Evolutionary conservation across 2,113 vertebrate species (phyloP).

Genomic region (Upupa epops): DNA sequence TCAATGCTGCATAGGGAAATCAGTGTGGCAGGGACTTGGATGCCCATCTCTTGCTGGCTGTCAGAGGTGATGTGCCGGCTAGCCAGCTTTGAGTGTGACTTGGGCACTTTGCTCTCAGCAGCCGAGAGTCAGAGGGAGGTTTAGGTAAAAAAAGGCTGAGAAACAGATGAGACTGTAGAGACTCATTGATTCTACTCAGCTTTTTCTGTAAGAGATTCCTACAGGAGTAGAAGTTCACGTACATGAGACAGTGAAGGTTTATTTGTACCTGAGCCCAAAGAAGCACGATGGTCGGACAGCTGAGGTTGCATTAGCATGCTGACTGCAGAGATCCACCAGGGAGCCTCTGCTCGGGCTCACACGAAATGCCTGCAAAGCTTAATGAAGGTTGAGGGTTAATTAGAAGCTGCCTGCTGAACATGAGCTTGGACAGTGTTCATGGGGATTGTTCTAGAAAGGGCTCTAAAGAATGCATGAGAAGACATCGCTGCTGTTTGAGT

Average conservation of each 20-base stretch:
- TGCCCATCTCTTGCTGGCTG: background rate
- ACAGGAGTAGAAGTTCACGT: background rate
- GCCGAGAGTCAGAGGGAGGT: background rate
- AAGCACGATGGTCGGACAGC: background rate
- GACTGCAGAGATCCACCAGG: background rate
- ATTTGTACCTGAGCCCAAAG: background rate
- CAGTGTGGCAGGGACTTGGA: background rate
- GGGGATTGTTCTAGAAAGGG: background rate
- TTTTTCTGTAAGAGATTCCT: background rate
- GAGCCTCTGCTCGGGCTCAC: background rate
- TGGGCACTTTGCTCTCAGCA: background rate
- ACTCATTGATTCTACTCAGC: background rate
- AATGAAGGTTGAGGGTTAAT: background rate
- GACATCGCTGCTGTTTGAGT: background rate
- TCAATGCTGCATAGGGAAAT: background rate
- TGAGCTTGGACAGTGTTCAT: background rate
- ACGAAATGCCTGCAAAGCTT: background rate
- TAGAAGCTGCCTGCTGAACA: background rate
- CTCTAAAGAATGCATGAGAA: background rate
- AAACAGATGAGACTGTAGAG: background rate
- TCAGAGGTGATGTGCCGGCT: background rate
- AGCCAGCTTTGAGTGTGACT: background rate
- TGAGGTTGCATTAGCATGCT: background rate
- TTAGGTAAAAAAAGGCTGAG: background rate
- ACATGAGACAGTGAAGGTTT: background rate